Evolutionary conservation across 2,113 vertebrate species (phyloP).

Genomic region (Sminthopsis crassicaudata): DNA sequence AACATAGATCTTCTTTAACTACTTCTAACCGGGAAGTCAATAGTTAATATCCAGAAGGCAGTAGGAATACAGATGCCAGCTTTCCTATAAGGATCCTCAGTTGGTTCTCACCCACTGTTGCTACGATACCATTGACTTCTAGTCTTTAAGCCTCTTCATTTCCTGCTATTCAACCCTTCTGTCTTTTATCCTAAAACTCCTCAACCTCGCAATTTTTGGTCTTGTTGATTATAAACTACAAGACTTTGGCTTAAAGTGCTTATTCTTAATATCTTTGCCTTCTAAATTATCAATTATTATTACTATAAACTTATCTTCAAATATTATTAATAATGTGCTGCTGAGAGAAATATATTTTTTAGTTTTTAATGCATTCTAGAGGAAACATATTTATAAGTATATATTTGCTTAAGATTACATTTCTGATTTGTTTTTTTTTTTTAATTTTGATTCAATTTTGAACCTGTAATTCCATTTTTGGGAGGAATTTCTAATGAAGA

Average conservation of each 20-base stretch:
- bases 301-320: not conserved
- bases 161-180: not conserved
- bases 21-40: not conserved
- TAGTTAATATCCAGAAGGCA: not conserved
- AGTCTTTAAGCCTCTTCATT: not conserved
- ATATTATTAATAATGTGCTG: not conserved
- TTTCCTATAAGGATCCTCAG: not conserved
- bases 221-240: not conserved
- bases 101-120: not conserved
- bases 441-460: not conserved
- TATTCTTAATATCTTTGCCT: not conserved
- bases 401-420: not conserved
- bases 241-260: not conserved
- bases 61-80: not conserved
- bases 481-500: not conserved
- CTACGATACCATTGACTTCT: not conserved
- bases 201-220: not conserved
- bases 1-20: not conserved
- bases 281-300: not conserved
- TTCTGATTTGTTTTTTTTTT: not conserved
- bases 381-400: not conserved
- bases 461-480: not conserved
- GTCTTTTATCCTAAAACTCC: not conserved
- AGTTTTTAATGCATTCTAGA: not conserved
- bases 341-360: not conserved